Evolutionary conservation across 2,797 vertebrate genomes (phyloP), one percentile per base, ranked within the genome.

Genomic region (Lagorchestes hirsutus): DNA sequence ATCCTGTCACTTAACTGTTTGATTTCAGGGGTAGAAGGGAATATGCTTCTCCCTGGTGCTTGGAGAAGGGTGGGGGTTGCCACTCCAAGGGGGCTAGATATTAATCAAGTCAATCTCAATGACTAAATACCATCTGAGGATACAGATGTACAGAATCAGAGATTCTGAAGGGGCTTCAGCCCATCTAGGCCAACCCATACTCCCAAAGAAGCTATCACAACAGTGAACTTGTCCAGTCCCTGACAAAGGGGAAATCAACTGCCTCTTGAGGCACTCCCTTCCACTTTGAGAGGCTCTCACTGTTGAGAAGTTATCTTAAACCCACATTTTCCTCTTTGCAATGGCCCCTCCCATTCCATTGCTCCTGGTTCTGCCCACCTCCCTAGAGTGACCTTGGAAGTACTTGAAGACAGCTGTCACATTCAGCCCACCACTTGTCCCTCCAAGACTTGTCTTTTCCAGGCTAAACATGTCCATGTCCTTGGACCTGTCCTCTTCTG

Each of bases 1-100:
- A 74, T 95, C 67, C 52, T 97, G 29, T 93, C 31, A 9, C 67
- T 59, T 93, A 87, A 58, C 59, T 96, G 95, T 96, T 97, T 94
- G 54, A 40, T 93, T 87, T 91, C 91, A 58, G 58, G 93, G 58
- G 14, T 90, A 31, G 58, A 59, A 94, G 55, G 97, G 90, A 34
- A 16, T 90, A 94, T 95, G 59, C 62, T 50, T 56, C 56, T 95
- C 95, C 74, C 34, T 93, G 87, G 55, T 96, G 58, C 92, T 94
- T 93, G 57, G 10, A 27, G 34, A 90, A 92, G 55, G 46, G 40
- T 54, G 57, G 90, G 13, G 82, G 50, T 92, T 96, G 55, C 95
- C 40, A 94, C 54, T 58, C 58, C 54, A 91, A 94, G 50, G 87
- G n/a, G 90, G 57, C 74, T 87, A 87, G 74, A 50, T 46, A 27